Evolutionary conservation across 2,888 invertebrate genomes (phyloP).

Genomic region (Pilophorus perplexus): DNA sequence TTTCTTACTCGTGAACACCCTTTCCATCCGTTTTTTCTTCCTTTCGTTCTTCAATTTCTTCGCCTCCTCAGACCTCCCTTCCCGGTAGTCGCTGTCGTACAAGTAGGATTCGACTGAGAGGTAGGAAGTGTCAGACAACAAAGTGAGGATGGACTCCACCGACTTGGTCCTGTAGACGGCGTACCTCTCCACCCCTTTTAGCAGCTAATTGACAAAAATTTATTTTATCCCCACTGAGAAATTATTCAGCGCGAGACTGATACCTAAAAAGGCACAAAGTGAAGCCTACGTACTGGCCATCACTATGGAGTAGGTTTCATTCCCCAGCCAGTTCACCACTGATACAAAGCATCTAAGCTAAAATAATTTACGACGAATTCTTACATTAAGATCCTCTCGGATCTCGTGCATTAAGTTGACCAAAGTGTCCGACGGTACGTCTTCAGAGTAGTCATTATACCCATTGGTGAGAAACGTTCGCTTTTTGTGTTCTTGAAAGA

Average conservation of each 20-base stretch:
- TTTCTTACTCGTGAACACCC: constrained; percentile 7
- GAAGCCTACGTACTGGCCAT: too few relatives aligned
- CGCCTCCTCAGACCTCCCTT: constrained; percentile 27
- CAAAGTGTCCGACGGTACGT: constrained; percentile 29
- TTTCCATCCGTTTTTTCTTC: constrained; percentile 15
- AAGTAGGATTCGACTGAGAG: constrained; percentile 33
- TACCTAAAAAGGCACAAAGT: too few relatives aligned
- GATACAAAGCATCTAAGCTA: too few relatives aligned
- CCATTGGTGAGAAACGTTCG: constrained; percentile 16
- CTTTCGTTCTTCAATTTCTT: constrained; percentile 19
- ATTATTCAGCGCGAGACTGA: too few relatives aligned
- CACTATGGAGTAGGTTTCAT: too few relatives aligned
- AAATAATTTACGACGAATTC: too few relatives aligned
- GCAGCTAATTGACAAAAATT: background rate
- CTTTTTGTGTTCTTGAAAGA: constrained; percentile 7
- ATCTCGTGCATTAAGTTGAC: constrained; percentile 31
- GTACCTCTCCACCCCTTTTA: constrained; percentile 23
- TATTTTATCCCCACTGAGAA: too few relatives aligned
- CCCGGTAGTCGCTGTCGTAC: constrained; percentile 32
- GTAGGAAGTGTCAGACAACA: constrained; percentile 30
- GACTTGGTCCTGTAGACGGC: constrained; percentile 18
- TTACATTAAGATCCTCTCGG: constrained; percentile 32
- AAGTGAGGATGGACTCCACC: constrained; percentile 22
- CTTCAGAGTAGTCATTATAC: constrained; percentile 32
- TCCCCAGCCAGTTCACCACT: too few relatives aligned